Evolutionary conservation across 2,888 invertebrate genomes (phyloP), one percentile per base, ranked within the genome.

Genomic region (Stenodema calcarata): DNA sequence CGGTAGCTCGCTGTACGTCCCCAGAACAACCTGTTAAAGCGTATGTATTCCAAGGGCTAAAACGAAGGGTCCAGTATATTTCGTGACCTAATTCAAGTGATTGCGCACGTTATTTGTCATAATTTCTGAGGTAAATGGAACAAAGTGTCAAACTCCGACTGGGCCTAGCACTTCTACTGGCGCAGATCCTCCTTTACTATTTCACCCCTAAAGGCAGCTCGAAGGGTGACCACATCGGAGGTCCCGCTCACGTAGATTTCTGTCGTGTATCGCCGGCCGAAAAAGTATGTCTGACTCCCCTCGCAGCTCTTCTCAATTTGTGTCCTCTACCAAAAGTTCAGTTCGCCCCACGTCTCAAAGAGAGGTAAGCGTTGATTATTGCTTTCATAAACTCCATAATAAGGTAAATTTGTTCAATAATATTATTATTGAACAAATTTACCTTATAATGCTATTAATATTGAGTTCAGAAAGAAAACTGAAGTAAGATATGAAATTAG

Each of bases 191-290:
- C 0, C n/a, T 84, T 27, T 84, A 84, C 54, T 84, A 73, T 28
- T 84, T 42, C 30, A 1, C 44, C 6, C 84, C 84, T 30, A 84
- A 47, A 30, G 44, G 75, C 44, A 42, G 73, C 42, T 27, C 18
- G 14, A 75, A 84, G 23, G 47, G 23, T 16, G 35, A 47, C 11
- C n/a, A 23, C 28, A 18, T 11, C 35, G 30, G 14, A 18, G 28
- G 30, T 44, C 18, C 70, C 14, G 9, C 18, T 47, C 73, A 47
- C 42, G 84, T 73, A 18, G 84, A 84, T 47, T 84, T 73, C 35
- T 84, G 84, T 27, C 18, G 75, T 4, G 84, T 84, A 23, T 84
- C 84, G 30, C 84, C 84, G 47, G 84, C 73, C 16, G 84, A 84
- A 30, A 75, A 84, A 84, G 75, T 84, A 84, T 84, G 84, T 28